Conservation (phyloP, 2,113 vertebrate species). For the Mohoua ochrocephala region DNA sequence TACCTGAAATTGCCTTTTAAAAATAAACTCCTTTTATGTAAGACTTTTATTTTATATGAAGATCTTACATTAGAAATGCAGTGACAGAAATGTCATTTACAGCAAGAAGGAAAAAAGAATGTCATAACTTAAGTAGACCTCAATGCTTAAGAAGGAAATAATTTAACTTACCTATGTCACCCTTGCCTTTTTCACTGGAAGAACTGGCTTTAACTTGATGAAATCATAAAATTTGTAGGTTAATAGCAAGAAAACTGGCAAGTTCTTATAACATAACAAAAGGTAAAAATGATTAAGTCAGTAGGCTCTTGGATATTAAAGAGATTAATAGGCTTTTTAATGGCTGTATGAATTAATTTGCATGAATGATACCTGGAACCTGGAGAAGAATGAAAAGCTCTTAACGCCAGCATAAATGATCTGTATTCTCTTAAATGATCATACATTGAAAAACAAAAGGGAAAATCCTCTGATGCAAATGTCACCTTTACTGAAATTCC, state of each 20-base stretch:
- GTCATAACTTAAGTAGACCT: neutral
- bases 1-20: neutral
- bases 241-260: conserved; percentile 26
- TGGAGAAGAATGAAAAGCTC: conserved; percentile 9
- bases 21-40: neutral
- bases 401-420: conserved; percentile 13
- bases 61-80: neutral
- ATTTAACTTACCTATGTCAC: neutral
- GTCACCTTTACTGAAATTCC: conserved; percentile 57
- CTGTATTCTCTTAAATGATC: conserved; percentile 32
- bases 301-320: conserved; percentile 11
- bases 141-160: neutral
- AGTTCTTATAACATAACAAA: conserved; percentile 11
- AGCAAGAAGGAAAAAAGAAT: neutral
- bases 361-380: conserved; percentile 33
- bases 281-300: conserved; percentile 27
- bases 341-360: conserved; percentile 33
- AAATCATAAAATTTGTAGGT: neutral
- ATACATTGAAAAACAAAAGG: conserved; percentile 42
- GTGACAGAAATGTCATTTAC: neutral
- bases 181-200: neutral
- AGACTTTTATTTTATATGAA: neutral
- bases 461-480: conserved; percentile 46
- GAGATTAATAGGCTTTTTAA: conserved; percentile 45
- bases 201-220: neutral